phyloP scores from a whole-genome alignment of 1,140 invertebrate genomes.

The Drosophila virilis region DNA sequence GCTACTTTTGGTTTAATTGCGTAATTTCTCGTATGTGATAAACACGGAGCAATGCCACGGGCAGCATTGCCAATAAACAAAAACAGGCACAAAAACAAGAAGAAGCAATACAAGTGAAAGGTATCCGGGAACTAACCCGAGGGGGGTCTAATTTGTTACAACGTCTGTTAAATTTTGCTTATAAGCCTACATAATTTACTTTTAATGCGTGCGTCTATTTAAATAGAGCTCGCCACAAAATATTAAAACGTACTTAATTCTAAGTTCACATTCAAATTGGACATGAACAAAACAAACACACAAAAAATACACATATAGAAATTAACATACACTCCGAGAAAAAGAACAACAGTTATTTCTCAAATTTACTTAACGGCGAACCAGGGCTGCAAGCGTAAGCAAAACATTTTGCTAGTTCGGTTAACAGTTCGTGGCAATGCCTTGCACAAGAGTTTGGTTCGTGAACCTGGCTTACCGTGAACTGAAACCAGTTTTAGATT shows the following conservation, averaged over 20 bases:
- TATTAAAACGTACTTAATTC: constrained; percentile 46
- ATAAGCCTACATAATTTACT: constrained; percentile 40
- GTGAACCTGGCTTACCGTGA: too few relatives aligned
- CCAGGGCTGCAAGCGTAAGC: too few relatives aligned
- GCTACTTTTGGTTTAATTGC: constrained; percentile 74
- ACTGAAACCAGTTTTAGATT: too few relatives aligned
- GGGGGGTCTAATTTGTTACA: constrained; percentile 64
- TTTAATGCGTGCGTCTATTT: constrained; percentile 27
- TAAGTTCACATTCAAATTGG: constrained; percentile 49
- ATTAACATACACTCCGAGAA: constrained; percentile 23
- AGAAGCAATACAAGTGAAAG: constrained; percentile 52
- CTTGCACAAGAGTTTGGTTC: too few relatives aligned
- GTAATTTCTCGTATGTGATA: constrained; percentile 72
- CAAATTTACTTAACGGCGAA: too few relatives aligned
- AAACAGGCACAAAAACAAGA: not conserved
- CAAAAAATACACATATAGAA: constrained; percentile 28
- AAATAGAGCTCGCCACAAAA: constrained; percentile 48
- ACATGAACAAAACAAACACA: constrained; percentile 50
- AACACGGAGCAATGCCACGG: constrained; percentile 55
- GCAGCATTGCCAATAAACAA: not conserved
- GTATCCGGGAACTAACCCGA: constrained; percentile 18
- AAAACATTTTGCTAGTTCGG: not conserved
- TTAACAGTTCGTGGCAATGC: too few relatives aligned
- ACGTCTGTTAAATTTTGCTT: constrained; percentile 57
- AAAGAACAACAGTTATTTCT: not conserved